A percentile compares a stretch with the other conserved stretches of the same genome.
phyloP scores from a whole-genome alignment of 2,888 invertebrate species.

The Diplolepis rosae region DNA sequence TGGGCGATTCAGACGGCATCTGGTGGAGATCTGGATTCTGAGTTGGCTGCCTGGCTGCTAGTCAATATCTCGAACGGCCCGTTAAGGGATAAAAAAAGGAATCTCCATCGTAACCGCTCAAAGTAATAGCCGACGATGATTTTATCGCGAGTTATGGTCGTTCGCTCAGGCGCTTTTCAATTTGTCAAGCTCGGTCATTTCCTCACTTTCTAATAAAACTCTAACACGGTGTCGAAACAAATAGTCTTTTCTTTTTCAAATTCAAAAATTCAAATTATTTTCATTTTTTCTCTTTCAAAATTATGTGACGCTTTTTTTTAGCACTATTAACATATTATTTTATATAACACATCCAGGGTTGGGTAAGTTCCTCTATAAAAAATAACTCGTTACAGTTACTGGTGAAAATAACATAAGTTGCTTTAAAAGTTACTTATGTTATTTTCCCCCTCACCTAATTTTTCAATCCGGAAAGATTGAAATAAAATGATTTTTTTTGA shows the following conservation, averaged over 20 bases:
- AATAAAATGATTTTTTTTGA: too few species aligned
- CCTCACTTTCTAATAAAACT: background rate
- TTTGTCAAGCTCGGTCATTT: conserved; percentile 3
- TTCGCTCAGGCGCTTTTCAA: background rate
- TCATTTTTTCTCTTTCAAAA: too few species aligned
- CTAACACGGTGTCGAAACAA: background rate
- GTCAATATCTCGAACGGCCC: background rate
- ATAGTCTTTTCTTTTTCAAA: background rate
- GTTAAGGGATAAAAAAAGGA: conserved; percentile 18
- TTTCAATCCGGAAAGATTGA: too few species aligned
- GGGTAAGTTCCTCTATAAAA: too few species aligned
- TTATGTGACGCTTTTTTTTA: too few species aligned
- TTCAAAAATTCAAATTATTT: background rate
- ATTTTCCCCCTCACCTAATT: too few species aligned
- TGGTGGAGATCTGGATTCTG: conserved; percentile 58
- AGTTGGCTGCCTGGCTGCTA: background rate
- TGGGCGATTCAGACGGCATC: conserved; percentile 67
- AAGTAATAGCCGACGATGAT: conserved; percentile 18
- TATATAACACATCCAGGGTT: too few species aligned
- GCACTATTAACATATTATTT: too few species aligned
- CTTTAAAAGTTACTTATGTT: too few species aligned
- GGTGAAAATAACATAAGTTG: too few species aligned
- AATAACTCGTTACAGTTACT: too few species aligned
- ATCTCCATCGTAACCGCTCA: conserved; percentile 6
- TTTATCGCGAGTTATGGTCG: conserved; percentile 12